These are phyloP conservation scores for Schizaphis graminum DNA, from an alignment of 2,888 invertebrate species.

Conservation along the genomic window DNA sequence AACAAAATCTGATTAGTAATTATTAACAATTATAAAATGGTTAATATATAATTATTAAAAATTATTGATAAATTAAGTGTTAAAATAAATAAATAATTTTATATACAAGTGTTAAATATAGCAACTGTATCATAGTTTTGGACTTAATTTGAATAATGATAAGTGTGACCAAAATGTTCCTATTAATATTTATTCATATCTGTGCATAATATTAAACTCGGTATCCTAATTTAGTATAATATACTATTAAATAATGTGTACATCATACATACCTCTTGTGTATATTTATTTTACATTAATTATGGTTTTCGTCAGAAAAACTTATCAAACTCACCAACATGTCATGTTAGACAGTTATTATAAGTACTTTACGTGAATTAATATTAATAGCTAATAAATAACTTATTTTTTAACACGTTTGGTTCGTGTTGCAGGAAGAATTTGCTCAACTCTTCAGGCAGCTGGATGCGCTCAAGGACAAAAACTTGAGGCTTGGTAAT, in stretches of 20 bases:
- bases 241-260: not conserved
- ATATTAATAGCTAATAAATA: not conserved
- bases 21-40: not conserved
- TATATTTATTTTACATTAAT: not conserved
- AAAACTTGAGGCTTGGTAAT: conserved; percentile 82
- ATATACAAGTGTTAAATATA: not conserved
- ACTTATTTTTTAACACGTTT: not conserved
- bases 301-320: not conserved
- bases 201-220: not conserved
- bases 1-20: not conserved
- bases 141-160: not conserved
- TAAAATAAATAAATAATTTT: not conserved
- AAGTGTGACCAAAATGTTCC: not conserved
- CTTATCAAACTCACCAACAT: not conserved
- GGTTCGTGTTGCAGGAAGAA: conserved; percentile 78
- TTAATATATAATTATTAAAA: too few relatives aligned
- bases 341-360: not conserved
- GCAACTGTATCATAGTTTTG: not conserved
- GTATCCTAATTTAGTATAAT: not conserved
- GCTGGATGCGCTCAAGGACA: conserved; percentile 84
- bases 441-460: conserved; percentile 85
- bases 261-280: not conserved
- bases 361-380: not conserved
- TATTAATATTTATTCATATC: not conserved
- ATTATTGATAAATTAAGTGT: not conserved